phyloP scores from a whole-genome alignment of 2,797 vertebrate species.

The Manis crassicaudata region DNA sequence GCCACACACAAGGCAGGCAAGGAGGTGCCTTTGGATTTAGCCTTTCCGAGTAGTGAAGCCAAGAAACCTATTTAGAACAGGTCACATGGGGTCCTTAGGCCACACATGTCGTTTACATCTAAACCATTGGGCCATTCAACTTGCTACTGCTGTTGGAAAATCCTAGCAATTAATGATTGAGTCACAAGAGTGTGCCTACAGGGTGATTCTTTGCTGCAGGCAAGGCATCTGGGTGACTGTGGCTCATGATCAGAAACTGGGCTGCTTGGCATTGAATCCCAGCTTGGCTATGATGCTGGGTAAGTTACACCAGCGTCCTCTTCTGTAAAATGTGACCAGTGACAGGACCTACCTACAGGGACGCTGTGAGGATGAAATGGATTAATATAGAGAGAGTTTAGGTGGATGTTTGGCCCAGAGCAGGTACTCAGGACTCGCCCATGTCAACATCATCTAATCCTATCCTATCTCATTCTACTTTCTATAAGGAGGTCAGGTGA shows the following conservation, averaged over 20 bases:
- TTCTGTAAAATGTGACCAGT: neutral
- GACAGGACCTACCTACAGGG: neutral
- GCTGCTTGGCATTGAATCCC: neutral
- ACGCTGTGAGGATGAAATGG: neutral
- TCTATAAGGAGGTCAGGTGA: neutral
- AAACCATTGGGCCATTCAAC: neutral
- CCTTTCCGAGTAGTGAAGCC: neutral
- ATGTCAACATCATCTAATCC: accelerated
- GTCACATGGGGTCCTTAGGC: neutral
- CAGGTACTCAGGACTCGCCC: accelerated
- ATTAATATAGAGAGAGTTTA: neutral
- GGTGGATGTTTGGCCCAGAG: neutral
- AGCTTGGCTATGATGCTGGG: neutral
- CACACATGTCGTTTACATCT: neutral
- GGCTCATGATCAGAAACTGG: neutral
- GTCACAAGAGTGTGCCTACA: neutral
- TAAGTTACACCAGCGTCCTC: neutral
- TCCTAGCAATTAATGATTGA: neutral
- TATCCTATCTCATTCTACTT: neutral
- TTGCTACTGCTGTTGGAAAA: neutral
- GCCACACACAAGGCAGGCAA: neutral
- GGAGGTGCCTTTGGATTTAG: neutral
- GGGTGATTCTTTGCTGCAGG: neutral
- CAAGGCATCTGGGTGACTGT: no score
- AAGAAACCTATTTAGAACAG: neutral